A percentile compares a stretch with the other conserved stretches of the same genome.
Evolutionary conservation across 1,140 invertebrate genomes (phyloP).

Genomic region (Drosophila malerkotliana): DNA sequence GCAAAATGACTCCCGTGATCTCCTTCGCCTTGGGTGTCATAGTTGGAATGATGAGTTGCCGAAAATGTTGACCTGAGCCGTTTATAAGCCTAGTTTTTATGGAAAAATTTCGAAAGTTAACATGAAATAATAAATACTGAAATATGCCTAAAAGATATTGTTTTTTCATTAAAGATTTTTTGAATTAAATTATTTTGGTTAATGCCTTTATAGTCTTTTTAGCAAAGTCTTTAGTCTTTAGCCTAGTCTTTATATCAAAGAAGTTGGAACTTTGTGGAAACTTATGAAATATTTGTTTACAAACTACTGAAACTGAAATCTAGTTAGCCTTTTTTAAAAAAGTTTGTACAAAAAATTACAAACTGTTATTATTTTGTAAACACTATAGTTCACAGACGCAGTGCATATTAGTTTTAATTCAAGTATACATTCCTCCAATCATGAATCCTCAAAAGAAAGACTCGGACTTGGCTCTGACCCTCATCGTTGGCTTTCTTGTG

Average conservation of each 20-base stretch:
- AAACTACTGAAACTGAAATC: neutral
- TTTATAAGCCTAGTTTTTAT: neutral
- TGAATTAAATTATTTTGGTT: too few species aligned
- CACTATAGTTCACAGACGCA: neutral
- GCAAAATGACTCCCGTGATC: neutral
- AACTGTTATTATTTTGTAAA: too few species aligned
- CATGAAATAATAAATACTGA: too few species aligned
- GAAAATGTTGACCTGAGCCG: neutral
- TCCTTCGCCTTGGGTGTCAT: neutral
- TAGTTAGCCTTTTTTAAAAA: neutral
- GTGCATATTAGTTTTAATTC: neutral
- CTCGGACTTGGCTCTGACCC: constrained; percentile 23
- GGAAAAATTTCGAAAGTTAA: too few species aligned
- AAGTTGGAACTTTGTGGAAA: too few species aligned
- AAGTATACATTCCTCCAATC: neutral
- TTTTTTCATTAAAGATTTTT: too few species aligned
- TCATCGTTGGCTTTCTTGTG: constrained; percentile 46
- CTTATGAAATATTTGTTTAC: too few species aligned
- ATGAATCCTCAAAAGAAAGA: neutral
- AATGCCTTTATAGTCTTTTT: too few species aligned
- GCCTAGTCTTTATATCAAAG: too few species aligned
- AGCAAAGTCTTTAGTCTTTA: too few species aligned
- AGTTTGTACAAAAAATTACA: neutral
- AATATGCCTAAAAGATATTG: too few species aligned
- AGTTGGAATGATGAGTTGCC: neutral